Evolutionary conservation across 2,113 vertebrate genomes (phyloP), one percentile per base, ranked within the genome.

Genomic region (Acinonyx jubatus): DNA sequence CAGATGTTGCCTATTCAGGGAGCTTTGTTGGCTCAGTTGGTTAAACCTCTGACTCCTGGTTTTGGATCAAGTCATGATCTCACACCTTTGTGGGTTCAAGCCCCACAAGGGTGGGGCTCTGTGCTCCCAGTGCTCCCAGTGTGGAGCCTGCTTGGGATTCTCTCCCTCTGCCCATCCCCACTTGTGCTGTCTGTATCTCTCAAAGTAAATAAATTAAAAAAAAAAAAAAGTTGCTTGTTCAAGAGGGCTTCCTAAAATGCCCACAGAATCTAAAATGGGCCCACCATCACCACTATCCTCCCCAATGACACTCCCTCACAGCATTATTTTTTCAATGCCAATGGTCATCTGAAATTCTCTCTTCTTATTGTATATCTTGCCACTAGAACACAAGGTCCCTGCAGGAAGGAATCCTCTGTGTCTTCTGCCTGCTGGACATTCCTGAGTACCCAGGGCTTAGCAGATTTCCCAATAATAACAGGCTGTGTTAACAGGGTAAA

Each of bases 271-370:
- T n/a, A 78, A 83, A 50, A n/a, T 23, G 21, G 27, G 15, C 11
- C 0, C 21, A 13, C 0, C 63, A n/a, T 29, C 4, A 33, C 23
- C 41, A 48, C 10, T 21, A 10, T 19, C 23, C 12, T 7, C n/a
- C 12, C 29, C 8, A 2, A 5, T 41, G 52, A n/a, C 0, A n/a
- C 3, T 84, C 33, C 45, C 16, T 85, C 25, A 5, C 31, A 10
- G 3, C 63, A 23, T 23, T 6, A 65, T 48, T 69, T 78, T 57
- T 78, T 33, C 31, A 57, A 76, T 23, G 48, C 16, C 5, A 57
- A 27, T 21, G 8, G 15, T 52, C 68, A 2, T 41, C 21, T 71
- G 45, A 27, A 45, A 13, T 14, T 27, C 31, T 78, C 7, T 63
- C 36, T 9, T 69, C 68, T 50, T 92, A 21, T 41, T 18, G 7